Conservation (phyloP, 1,140 invertebrate species). For the Adoxophyes honmai region DNA sequence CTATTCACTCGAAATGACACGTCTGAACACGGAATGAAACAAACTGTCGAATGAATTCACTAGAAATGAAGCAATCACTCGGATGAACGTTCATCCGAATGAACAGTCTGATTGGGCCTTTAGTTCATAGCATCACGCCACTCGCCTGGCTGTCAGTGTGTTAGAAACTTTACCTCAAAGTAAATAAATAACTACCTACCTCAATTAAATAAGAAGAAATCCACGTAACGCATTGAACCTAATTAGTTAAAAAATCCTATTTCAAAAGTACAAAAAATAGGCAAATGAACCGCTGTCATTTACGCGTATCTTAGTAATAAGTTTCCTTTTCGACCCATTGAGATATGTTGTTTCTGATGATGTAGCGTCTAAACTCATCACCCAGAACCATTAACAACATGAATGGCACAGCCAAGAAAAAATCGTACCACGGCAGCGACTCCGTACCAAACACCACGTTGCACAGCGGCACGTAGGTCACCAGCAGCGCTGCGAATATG, state of each 20-base stretch:
- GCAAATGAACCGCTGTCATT: not conserved
- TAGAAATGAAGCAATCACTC: no score
- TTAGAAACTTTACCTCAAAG: no score
- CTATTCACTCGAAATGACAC: no score
- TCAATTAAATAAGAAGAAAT: no score
- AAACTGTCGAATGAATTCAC: no score
- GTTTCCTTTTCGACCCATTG: slow-evolving; percentile 90
- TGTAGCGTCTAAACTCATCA: slow-evolving; percentile 85
- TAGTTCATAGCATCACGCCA: no score
- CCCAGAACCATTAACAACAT: slow-evolving; percentile 85
- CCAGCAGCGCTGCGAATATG: slow-evolving; percentile 79
- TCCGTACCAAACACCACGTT: slow-evolving; percentile 79
- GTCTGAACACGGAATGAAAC: no score
- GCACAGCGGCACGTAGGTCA: slow-evolving; percentile 85
- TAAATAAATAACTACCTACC: no score
- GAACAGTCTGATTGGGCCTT: no score
- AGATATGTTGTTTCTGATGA: slow-evolving; percentile 84
- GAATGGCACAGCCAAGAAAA: slow-evolving; percentile 87
- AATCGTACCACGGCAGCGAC: slow-evolving; percentile 80
- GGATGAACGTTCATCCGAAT: no score
- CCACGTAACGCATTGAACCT: no score
- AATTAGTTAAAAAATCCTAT: not conserved
- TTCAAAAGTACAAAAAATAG: slow-evolving; percentile 18
- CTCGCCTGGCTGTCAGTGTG: no score
- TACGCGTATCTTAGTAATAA: slow-evolving; percentile 80